A percentile compares a stretch with the other conserved stretches of the same genome.
These are phyloP conservation scores for Cephalopachus bancanus DNA, from an alignment of 2,797 vertebrate species.

Conservation along the genomic window DNA sequence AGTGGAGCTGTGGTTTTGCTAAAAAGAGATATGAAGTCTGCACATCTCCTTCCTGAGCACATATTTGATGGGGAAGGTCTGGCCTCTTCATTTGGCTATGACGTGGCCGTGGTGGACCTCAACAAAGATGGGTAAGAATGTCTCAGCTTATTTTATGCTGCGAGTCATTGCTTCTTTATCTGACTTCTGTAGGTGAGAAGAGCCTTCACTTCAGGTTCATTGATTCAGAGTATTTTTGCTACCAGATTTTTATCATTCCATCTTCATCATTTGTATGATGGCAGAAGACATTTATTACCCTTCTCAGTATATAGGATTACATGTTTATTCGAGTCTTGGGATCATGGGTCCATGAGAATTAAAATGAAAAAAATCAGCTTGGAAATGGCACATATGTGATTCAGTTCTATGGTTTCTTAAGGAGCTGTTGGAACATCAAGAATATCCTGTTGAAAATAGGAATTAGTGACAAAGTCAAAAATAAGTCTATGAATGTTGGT, in stretches of 20 bases:
- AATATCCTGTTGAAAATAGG: background rate
- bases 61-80: slow-evolving; percentile 95
- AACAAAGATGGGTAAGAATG: slow-evolving; percentile 94
- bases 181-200: background rate
- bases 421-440: background rate
- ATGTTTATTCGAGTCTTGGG: background rate
- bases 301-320: background rate
- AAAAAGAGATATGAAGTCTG: slow-evolving; percentile 89
- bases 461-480: background rate
- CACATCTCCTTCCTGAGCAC: slow-evolving; percentile 89
- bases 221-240: background rate
- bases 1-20: slow-evolving; percentile 96
- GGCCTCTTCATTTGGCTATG: slow-evolving; percentile 98
- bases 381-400: background rate
- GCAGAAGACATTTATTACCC: background rate
- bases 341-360: background rate
- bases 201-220: background rate
- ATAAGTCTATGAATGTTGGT: background rate
- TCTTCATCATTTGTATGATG: background rate
- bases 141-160: background rate
- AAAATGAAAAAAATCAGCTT: background rate
- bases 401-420: slow-evolving; percentile 27
- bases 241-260: background rate
- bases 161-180: background rate
- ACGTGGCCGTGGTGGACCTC: slow-evolving; percentile 96